These are phyloP conservation scores for Drosophila punjabiensis DNA, from an alignment of 1,140 invertebrate genomes.

Conservation along the genomic window DNA sequence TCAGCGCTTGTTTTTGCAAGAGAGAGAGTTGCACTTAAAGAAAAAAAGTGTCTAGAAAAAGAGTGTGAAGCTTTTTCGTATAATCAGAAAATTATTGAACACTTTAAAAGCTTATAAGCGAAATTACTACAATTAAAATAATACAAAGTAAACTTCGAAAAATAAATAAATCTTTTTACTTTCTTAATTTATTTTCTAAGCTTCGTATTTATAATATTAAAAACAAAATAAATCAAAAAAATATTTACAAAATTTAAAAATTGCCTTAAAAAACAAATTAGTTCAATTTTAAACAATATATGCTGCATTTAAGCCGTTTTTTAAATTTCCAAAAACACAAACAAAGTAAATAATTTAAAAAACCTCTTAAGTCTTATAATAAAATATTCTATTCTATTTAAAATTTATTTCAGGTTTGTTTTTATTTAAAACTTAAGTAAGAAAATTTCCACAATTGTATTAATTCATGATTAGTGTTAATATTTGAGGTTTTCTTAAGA, in stretches of 20 bases:
- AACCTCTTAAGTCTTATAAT: too few relatives aligned
- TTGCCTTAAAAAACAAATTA: background rate
- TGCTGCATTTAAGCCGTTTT: background rate
- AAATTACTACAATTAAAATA: background rate
- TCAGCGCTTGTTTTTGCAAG: conserved; percentile 45
- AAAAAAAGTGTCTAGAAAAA: background rate
- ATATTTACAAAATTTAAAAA: too few relatives aligned
- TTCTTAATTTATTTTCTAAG: background rate
- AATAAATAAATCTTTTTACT: background rate
- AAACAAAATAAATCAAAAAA: background rate
- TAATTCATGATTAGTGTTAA: rapidly evolving
- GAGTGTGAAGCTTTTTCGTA: background rate
- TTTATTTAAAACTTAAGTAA: background rate
- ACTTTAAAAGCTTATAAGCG: background rate
- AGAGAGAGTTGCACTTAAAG: background rate
- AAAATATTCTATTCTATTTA: background rate
- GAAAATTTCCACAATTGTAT: background rate
- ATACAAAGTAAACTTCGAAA: background rate
- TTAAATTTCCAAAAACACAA: too few relatives aligned
- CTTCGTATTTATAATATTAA: background rate
- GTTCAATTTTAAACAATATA: too few relatives aligned
- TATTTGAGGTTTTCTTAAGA: background rate
- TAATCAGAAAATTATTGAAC: background rate
- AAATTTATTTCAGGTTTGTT: rapidly evolving
- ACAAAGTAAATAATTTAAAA: too few relatives aligned